Evolutionary conservation across 2,113 vertebrate genomes (phyloP).

Genomic region (Coptodon rendalli): DNA sequence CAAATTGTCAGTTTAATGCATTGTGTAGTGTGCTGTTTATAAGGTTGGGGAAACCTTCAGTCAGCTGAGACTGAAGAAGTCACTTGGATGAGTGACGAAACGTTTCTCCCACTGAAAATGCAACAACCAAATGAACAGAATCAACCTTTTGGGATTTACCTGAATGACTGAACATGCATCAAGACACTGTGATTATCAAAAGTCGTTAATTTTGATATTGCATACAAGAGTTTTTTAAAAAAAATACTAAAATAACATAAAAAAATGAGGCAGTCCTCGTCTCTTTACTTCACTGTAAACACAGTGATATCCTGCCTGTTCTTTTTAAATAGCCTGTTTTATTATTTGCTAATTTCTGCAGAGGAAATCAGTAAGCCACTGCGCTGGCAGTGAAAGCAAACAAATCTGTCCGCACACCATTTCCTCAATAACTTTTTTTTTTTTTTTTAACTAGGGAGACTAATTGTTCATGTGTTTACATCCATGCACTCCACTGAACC

Average conservation of each 20-base stretch:
- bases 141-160: background rate
- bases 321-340: background rate
- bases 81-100: background rate
- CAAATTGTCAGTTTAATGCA: background rate
- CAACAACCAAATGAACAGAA: background rate
- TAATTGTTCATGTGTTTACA: background rate
- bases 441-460: background rate
- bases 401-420: background rate
- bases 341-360: background rate
- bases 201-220: background rate
- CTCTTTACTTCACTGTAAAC: background rate
- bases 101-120: background rate
- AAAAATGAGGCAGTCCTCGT: background rate
- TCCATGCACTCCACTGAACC: background rate
- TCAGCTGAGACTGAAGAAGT: background rate
- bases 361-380: background rate
- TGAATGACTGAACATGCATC: background rate
- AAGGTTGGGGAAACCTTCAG: background rate
- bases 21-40: fast-evolving
- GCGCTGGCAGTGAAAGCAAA: background rate
- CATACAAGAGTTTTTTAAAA: background rate
- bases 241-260: background rate
- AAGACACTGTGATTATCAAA: background rate
- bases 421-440: background rate
- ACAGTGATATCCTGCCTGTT: background rate